Base-by-base conservation (phyloP, 2,797 vertebrate species). In the Bothrops alternatus region DNA sequence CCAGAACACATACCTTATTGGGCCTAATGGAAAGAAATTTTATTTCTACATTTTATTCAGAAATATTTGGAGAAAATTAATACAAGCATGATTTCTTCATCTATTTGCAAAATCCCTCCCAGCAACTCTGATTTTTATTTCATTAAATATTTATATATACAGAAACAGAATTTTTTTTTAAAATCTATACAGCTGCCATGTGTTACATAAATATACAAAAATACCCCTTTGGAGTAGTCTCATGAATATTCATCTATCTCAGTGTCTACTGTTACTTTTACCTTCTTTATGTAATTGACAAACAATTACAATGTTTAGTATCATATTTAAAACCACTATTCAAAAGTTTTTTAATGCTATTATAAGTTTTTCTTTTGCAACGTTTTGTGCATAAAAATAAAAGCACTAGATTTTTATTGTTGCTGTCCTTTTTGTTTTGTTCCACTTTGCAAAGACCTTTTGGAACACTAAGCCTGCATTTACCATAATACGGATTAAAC, bases 401-500 rank as follows among this genome's bases (percentile, higher is more conserved):
- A 98, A 97, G 98, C 97, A 95, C 93, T 96, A 96, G 97, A 97
- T 97, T 98, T 98, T 98, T 98, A 98, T 98, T 98, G 97, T 97
- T 50, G 96, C 97, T 97, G 97, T 97, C 97, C 97, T 97, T 97
- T 98, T 98, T 98, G 98, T 98, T 97, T 98, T 97, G 97, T 97
- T 96, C 97, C 96, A 96, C 96, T 97, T 97, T 95, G 97, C 97
- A 98, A 98, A 98, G 98, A 97, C 98, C 98, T 98, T 98, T 98
- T 97, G 97, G 98, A 98, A 98, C 98, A 98, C 98, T 99, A 98
- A 99, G 98, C 98, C 98, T 98, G 98, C 98, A 98, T 99, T 99
- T 98, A 98, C 98, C 98, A 98, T 99, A 99, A 99, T 99, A 98
- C 98, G 98, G 99, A 99, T 99, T 99, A 99, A 98, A 98, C 97